Base-by-base conservation (phyloP, 2,113 vertebrate species). In the Psammodynastes pulverulentus region DNA sequence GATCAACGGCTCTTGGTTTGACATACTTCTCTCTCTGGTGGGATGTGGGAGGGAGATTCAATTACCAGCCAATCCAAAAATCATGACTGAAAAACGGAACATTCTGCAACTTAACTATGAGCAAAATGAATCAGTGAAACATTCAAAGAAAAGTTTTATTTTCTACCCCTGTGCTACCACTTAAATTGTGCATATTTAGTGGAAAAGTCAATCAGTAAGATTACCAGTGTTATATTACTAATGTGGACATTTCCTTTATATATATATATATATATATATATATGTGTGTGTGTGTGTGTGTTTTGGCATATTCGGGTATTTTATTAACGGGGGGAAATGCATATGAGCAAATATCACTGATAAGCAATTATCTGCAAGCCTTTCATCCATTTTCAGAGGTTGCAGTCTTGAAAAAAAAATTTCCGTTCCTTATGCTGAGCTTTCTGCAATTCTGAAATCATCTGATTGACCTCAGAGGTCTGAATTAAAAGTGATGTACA, bases 1-100 rank as follows among this genome's bases (percentile, higher is more conserved):
- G 95, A 92, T 97, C 95, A 97, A 95, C 91, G 93, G 51, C 62
- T 45, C 89, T 94, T 94, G 95, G 95, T 96, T 92, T 94, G 88
- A 89, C 88, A 86, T 4, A 54, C 92, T 92, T 88, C 88, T 67
- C 56, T 46, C 94, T 91, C 88, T 90, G 95, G 93, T 72, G 90
- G 93, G 93, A 91, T 62, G 90, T 90, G 88, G 84, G 88, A 85
- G 90, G 91, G 90, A 94, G 96, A 95, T 97, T 94, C 91, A 93
- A 12, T 97, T 96, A 93, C 96, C 93, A 89, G 85, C 91, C 93
- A 92, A 8, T 86, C 94, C 89, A 94, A 94, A 94, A 91, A 91
- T 90, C 89, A 95, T 87, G 95, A 94, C 87, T 54, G 94, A 93
- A 67, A 87, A 87, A 91, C 79, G 54, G 88, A 94, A 89, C 91